Evolutionary conservation across 2,113 vertebrate species (phyloP).

Genomic region (Vimba vimba): DNA sequence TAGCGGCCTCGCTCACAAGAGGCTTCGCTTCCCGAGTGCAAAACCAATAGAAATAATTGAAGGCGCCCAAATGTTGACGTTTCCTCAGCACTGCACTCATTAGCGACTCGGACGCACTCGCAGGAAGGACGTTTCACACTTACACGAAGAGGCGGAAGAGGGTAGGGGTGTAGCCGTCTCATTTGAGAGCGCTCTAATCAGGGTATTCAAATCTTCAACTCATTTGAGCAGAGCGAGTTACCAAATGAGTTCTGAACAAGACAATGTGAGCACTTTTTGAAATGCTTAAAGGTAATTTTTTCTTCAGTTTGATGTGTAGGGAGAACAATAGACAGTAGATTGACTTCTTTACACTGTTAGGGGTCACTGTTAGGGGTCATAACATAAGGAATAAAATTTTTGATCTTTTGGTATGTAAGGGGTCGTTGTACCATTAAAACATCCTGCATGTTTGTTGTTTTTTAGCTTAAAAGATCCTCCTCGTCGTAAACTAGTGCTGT

Average conservation of each 20-base stretch:
- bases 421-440: too few relatives aligned
- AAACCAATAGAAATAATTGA: slow-evolving; percentile 51
- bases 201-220: neutral
- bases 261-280: neutral
- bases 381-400: too few relatives aligned
- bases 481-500: too few relatives aligned
- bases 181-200: neutral
- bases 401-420: too few relatives aligned
- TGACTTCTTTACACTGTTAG: neutral
- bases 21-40: slow-evolving; percentile 17
- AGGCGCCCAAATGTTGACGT: slow-evolving; percentile 1
- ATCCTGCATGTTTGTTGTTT: too few relatives aligned
- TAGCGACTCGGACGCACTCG: slow-evolving; percentile 23
- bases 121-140: slow-evolving; percentile 20
- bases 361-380: neutral
- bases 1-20: slow-evolving; percentile 33
- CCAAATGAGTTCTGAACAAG: slow-evolving; percentile 4
- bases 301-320: neutral
- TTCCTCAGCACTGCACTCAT: slow-evolving; percentile 34
- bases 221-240: neutral
- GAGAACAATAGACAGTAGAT: neutral
- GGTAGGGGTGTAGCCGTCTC: neutral
- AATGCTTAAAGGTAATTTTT: slow-evolving; percentile 7
- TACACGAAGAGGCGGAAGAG: neutral
- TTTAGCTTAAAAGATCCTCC: too few relatives aligned